phyloP scores from a whole-genome alignment of 2,888 invertebrate species.

The Hemaris fuciformis region DNA sequence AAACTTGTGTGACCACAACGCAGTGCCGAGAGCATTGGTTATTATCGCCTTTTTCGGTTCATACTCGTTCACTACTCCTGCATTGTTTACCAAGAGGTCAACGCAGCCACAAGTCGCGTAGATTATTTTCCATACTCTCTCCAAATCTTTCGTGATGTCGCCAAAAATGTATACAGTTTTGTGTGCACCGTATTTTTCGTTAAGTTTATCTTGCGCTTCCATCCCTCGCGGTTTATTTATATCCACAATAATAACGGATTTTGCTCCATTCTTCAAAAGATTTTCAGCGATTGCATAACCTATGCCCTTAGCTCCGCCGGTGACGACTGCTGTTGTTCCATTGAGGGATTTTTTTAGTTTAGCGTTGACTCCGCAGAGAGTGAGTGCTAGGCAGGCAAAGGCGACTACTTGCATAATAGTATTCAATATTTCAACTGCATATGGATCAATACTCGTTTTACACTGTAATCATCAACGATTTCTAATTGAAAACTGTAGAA shows the following conservation, averaged over 20 bases:
- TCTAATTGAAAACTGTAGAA: too few relatives aligned
- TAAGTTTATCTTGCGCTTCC: constrained; percentile 54
- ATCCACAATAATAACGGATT: constrained; percentile 32
- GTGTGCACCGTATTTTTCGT: constrained; percentile 57
- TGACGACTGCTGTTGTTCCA: constrained; percentile 28
- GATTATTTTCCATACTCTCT: constrained; percentile 48
- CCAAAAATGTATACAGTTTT: constrained; percentile 68
- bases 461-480: too few relatives aligned
- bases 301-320: constrained; percentile 77
- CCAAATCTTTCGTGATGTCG: constrained; percentile 70
- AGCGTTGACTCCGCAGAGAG: background rate
- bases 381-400: background rate
- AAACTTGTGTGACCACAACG: constrained; percentile 66
- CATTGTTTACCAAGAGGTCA: constrained; percentile 65
- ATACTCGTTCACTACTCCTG: constrained; percentile 49
- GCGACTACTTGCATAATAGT: background rate
- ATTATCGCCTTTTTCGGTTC: constrained; percentile 32
- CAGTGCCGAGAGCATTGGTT: constrained; percentile 47
- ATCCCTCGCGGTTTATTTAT: constrained; percentile 38
- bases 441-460: too few relatives aligned
- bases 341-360: background rate
- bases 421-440: too few relatives aligned
- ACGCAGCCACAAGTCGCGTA: constrained; percentile 42
- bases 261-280: constrained; percentile 58
- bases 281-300: constrained; percentile 63